phyloP scores from a whole-genome alignment of 2,888 invertebrate genomes.

The Luffia ferchaultella region DNA sequence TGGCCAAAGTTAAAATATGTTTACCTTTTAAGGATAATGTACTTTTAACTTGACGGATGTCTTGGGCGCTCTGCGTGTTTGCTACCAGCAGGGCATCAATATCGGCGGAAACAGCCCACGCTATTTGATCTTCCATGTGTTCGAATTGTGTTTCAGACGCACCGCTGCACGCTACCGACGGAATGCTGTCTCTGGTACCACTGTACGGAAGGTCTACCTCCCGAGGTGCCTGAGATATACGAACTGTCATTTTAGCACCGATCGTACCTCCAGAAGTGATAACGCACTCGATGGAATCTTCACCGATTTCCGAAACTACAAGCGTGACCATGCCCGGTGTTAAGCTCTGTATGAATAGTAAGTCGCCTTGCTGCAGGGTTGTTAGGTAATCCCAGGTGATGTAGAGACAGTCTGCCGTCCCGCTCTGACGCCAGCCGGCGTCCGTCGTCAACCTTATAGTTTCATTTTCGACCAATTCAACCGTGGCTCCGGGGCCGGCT shows the following conservation, averaged over 20 bases:
- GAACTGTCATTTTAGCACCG: slow-evolving; percentile 56
- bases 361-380: slow-evolving; percentile 55
- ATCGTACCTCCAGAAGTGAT: slow-evolving; percentile 61
- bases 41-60: slow-evolving; percentile 34
- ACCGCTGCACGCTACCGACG: slow-evolving; percentile 54
- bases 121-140: slow-evolving; percentile 61
- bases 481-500: slow-evolving; percentile 35
- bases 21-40: slow-evolving; percentile 43
- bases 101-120: slow-evolving; percentile 50
- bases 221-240: slow-evolving; percentile 55
- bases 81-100: slow-evolving; percentile 48
- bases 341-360: slow-evolving; percentile 52
- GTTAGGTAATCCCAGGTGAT: slow-evolving; percentile 60
- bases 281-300: slow-evolving; percentile 56
- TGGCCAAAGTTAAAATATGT: slow-evolving; percentile 39
- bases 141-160: slow-evolving; percentile 76
- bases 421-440: slow-evolving; percentile 57
- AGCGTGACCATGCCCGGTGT: slow-evolving; percentile 41
- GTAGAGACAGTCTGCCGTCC: slow-evolving; percentile 61
- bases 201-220: slow-evolving; percentile 39
- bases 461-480: slow-evolving; percentile 38
- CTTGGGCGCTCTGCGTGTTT: slow-evolving; percentile 31
- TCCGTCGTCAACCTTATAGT: slow-evolving; percentile 58
- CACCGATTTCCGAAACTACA: slow-evolving; percentile 38
- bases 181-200: slow-evolving; percentile 44